A percentile compares a stretch with the other conserved stretches of the same genome.
Conservation (phyloP, 2,888 invertebrate species). For the Aspidiotus destructor region DNA sequence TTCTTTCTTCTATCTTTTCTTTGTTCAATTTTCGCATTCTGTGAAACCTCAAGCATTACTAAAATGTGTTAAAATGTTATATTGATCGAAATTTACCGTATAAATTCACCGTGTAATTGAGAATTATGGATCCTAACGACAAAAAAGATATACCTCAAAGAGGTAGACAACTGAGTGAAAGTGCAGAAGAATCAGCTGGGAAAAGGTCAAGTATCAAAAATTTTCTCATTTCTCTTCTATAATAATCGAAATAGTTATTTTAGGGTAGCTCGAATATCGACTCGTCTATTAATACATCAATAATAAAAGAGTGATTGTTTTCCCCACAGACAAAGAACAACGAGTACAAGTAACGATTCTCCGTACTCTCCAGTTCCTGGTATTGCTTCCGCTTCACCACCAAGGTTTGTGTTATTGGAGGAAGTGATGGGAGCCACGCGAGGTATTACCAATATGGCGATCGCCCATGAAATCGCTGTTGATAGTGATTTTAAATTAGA, state of each 20-base stretch:
- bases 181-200: conserved; percentile 23
- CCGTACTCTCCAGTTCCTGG: conserved; percentile 28
- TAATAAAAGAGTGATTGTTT: not conserved
- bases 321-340: conserved; percentile 13
- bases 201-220: conserved; percentile 19
- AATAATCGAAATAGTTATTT: not conserved
- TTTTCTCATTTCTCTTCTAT: not conserved
- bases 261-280: not conserved
- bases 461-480: conserved; percentile 94
- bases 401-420: conserved; percentile 71
- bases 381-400: conserved; percentile 56
- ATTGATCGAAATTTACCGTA: not conserved
- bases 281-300: not conserved
- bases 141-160: conserved; percentile 18
- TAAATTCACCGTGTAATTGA: not conserved
- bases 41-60: no score
- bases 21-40: no score
- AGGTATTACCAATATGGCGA: conserved; percentile 82
- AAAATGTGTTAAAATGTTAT: no score
- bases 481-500: conserved; percentile 83
- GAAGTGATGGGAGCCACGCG: conserved; percentile 82
- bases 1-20: no score
- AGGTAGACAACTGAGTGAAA: conserved; percentile 24
- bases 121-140: not conserved
- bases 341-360: conserved; percentile 7